Evolutionary conservation across 2,888 invertebrate species (phyloP).

Genomic region (Polietes domitor): DNA sequence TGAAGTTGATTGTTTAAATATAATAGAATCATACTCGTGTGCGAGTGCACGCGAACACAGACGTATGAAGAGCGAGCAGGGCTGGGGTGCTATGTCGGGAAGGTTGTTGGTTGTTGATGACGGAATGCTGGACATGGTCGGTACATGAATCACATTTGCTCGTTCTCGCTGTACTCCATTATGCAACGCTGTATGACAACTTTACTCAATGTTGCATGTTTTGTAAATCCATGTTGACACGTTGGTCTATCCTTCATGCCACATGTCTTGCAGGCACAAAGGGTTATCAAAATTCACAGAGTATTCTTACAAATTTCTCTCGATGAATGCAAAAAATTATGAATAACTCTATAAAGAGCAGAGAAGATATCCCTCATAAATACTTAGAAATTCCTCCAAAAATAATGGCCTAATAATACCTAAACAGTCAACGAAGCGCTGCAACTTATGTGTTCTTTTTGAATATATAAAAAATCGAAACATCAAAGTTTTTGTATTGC

Average conservation of each 20-base stretch:
- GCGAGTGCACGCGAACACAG: background rate
- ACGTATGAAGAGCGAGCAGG: background rate
- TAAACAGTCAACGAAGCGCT: too few species aligned
- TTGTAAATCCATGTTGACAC: background rate
- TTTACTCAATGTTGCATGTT: background rate
- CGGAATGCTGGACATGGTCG: background rate
- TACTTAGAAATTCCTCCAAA: too few species aligned
- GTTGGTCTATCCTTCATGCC: background rate
- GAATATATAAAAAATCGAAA: too few species aligned
- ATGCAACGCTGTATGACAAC: background rate
- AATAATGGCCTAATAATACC: too few species aligned
- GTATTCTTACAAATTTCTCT: too few species aligned
- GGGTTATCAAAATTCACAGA: too few species aligned
- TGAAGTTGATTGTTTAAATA: constrained; percentile 7
- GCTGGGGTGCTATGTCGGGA: background rate
- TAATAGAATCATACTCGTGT: background rate
- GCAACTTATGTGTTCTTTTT: too few species aligned
- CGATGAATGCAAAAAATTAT: too few species aligned
- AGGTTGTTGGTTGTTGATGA: background rate
- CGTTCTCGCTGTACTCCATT: background rate
- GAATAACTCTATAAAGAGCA: too few species aligned
- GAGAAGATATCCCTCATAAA: too few species aligned
- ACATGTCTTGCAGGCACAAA: too few species aligned
- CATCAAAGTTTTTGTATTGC: too few species aligned
- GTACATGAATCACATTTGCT: background rate